A percentile compares a stretch with the other conserved stretches of the same genome.
These are phyloP conservation scores for Zosterops hypoxanthus DNA, from an alignment of 2,113 vertebrate genomes.

Conservation along the genomic window DNA sequence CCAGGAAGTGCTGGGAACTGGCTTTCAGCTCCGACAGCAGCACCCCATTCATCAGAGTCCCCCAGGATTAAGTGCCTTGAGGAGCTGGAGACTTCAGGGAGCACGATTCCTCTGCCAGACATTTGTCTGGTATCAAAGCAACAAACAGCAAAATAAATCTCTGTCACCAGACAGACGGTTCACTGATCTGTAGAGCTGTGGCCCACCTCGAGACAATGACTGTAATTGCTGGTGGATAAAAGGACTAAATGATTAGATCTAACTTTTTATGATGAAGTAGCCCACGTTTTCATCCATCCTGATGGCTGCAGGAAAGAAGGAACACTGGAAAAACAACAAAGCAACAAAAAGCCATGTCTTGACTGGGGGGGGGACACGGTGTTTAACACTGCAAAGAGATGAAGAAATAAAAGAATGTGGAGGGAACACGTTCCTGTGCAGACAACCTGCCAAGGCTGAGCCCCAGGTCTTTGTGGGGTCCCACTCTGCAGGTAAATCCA, in stretches of 20 bases:
- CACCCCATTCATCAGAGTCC: slow-evolving; percentile 22
- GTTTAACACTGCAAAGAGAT: not conserved
- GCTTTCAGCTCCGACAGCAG: not conserved
- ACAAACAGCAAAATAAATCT: slow-evolving; percentile 18
- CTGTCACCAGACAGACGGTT: not conserved
- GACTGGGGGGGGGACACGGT: no score
- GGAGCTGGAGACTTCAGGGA: not conserved
- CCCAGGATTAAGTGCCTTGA: not conserved
- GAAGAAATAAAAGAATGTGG: not conserved
- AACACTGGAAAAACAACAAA: not conserved
- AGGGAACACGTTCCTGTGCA: not conserved
- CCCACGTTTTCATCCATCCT: not conserved
- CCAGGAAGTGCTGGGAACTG: not conserved
- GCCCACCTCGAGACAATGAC: not conserved
- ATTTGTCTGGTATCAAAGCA: not conserved
- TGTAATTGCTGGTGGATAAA: not conserved
- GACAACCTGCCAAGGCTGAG: not conserved
- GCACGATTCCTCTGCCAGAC: not conserved
- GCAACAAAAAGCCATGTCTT: not conserved
- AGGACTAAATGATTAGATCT: not conserved
- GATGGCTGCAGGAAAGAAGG: not conserved
- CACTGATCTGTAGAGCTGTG: not conserved
- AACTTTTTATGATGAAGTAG: not conserved
- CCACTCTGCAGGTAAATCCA: not conserved
- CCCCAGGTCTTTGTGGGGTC: not conserved